Evolutionary conservation across 2,888 invertebrate species (phyloP).

Genomic region (Aleiodes testaceus): DNA sequence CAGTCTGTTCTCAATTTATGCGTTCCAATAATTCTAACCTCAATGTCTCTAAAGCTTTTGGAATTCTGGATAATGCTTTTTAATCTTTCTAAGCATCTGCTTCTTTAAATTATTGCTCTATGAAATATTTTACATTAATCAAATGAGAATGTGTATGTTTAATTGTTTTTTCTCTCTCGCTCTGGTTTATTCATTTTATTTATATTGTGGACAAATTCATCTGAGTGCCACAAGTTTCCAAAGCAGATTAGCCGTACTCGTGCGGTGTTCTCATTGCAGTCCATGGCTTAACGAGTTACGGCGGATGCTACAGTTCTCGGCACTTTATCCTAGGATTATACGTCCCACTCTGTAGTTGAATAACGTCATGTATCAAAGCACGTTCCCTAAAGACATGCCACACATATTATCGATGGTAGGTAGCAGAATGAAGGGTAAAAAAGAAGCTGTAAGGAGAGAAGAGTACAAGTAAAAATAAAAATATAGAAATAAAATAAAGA

Average conservation of each 20-base stretch:
- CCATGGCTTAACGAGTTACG: slow-evolving; percentile 46
- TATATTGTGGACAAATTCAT: slow-evolving; percentile 30
- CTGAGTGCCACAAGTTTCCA: slow-evolving; percentile 44
- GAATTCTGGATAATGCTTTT: slow-evolving; percentile 21
- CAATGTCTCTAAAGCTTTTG: neutral
- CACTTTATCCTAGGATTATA: slow-evolving; percentile 41
- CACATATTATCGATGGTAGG: neutral
- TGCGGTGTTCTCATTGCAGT: slow-evolving; percentile 2
- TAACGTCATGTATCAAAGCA: slow-evolving; percentile 35
- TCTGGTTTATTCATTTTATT: neutral
- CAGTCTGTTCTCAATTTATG: slow-evolving; percentile 60
- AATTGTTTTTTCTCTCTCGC: slow-evolving; percentile 2
- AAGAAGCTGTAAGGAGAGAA: neutral
- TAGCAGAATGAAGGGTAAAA: neutral
- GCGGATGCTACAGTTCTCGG: slow-evolving; percentile 27
- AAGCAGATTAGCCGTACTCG: slow-evolving; percentile 45
- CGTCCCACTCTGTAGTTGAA: slow-evolving; percentile 40
- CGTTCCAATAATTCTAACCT: slow-evolving; percentile 58
- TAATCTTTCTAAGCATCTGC: slow-evolving; percentile 3
- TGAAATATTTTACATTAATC: no score
- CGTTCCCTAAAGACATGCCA: neutral
- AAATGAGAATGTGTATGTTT: neutral
- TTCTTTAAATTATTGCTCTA: neutral
- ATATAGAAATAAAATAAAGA: slow-evolving; percentile 31
- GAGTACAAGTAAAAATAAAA: slow-evolving; percentile 16